Evolutionary conservation across 2,888 invertebrate species (phyloP).

Genomic region (Allolobophora icterica): DNA sequence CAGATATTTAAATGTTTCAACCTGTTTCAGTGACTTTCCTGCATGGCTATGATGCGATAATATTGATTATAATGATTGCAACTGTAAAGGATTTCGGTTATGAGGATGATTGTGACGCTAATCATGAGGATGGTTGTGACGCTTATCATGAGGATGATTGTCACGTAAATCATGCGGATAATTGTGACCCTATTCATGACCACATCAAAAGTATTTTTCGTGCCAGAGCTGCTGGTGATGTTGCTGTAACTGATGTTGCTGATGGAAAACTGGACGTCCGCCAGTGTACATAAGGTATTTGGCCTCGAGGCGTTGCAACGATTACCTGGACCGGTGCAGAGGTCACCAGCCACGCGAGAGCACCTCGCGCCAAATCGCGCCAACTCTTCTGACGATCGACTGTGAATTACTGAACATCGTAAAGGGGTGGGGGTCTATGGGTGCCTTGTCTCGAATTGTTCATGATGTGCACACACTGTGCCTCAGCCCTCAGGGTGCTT

Average conservation of each 20-base stretch:
- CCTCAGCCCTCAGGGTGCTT: background rate
- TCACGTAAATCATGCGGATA: background rate
- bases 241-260: background rate
- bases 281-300: background rate
- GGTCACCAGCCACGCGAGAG: background rate
- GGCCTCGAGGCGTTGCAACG: background rate
- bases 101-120: background rate
- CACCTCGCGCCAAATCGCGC: background rate
- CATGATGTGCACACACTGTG: background rate
- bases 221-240: background rate
- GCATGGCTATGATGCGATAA: background rate
- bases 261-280: background rate
- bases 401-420: background rate
- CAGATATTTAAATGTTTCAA: too few species aligned
- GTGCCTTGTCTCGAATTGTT: background rate
- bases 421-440: background rate
- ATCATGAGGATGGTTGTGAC: too few species aligned
- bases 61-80: background rate
- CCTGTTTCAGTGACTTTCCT: too few species aligned
- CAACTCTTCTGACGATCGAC: background rate
- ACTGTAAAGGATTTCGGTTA: background rate
- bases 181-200: background rate
- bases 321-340: background rate
- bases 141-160: too few species aligned
- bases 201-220: background rate